Evolutionary conservation across 1,140 invertebrate species (phyloP), one percentile per base, ranked within the genome.

Genomic region (Onthophagus taurus): DNA sequence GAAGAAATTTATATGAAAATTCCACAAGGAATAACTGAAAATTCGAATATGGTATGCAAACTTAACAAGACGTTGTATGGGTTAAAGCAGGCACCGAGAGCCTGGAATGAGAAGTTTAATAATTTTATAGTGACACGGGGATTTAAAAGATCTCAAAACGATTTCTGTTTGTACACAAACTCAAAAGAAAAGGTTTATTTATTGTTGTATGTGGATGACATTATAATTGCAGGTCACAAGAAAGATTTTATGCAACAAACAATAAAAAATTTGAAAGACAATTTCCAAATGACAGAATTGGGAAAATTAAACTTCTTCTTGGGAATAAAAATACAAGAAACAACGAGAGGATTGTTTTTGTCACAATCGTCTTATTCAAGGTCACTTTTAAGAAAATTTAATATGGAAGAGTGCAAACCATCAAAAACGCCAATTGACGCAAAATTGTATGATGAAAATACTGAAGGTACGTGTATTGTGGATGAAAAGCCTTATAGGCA

Each of bases 1-100:
- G 68, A 72, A 53, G 55, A 52, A 18, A 58, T 71, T 1, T 71
- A 55, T 38, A 63, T 70, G 54, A 23, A 54, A 30, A 53, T 59
- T 46, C 64, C 66, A 14, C 47, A 65, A 50, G 62, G 65, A 8
- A 61, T 53, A 36, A 45, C 53, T 5, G 47, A 53, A n/a, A 20
- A 37, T 26, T 12, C 14, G 19, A 5, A 31, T 6, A 26, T 12
- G 31, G 12, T 31, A 30, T 42, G 41, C 29, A 41, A 41, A 41
- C 18, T 41, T 4, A 41, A 29, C 3, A 41, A 41, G 20, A 23
- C 61, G 5, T 42, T 65, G 17, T 64, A 66, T 47, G 61, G 60
- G 1, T 36, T 64, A 5, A 62, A 65, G 34, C 58, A 63, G 31
- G 51, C 59, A 1, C 43, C 54, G 9, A 35, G 41, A 35, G 20